Evolutionary conservation across 2,113 vertebrate species (phyloP).

Genomic region (Thunnus maccoyii): DNA sequence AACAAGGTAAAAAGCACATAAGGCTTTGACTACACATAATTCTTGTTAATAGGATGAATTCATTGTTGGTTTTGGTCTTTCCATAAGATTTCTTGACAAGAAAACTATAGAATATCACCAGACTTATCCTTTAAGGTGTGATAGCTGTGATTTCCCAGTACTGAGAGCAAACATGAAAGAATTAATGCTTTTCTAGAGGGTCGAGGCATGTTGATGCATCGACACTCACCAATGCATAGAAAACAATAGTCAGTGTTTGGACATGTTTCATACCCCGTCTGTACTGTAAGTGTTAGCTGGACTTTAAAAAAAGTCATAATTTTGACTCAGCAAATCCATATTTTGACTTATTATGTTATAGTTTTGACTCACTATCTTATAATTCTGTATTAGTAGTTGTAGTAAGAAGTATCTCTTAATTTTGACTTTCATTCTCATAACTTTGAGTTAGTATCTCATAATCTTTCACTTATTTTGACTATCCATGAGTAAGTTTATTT

Average conservation of each 20-base stretch:
- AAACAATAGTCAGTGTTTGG: background rate
- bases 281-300: no score
- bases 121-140: background rate
- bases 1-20: no score
- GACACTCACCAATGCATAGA: background rate
- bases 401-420: background rate
- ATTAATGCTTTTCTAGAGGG: background rate
- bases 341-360: background rate
- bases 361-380: background rate
- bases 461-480: background rate
- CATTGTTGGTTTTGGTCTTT: no score
- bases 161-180: background rate
- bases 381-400: background rate
- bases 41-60: background rate
- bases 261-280: no score
- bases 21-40: background rate
- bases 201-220: background rate
- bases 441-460: background rate
- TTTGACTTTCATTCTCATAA: background rate
- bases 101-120: background rate
- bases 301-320: no score
- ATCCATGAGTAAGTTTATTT: no score
- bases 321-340: background rate
- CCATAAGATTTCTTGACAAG: background rate
- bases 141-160: background rate